Evolutionary conservation across 2,888 invertebrate species (phyloP), one percentile per base, ranked within the genome.

Genomic region (Cryptophagus acutangulus): DNA sequence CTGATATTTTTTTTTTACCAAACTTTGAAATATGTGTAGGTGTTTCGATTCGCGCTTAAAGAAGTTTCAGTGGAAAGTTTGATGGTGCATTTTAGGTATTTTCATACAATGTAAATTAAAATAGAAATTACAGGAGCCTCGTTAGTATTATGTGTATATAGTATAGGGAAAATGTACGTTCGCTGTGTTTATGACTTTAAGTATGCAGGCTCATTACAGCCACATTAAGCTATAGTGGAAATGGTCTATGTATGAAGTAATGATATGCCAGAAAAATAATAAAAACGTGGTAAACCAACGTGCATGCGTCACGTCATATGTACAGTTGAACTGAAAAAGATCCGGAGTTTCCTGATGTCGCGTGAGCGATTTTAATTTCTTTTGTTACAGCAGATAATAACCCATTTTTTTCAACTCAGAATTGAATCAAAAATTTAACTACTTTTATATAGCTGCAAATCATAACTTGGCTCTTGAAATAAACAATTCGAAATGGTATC

Each of bases 101-200:
- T n/a, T n/a, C n/a, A n/a, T n/a, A n/a, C n/a, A n/a, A n/a, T n/a
- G n/a, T n/a, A n/a, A 20, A 6, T 20, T 20, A 5, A 20, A 20
- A 20, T 20, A 6, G 20, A 20, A 20, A 20, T 20, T 20, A 20
- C 20, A 9, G 5, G 20, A 20, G 26, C 3, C 26, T 26, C 26
- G n/a, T 26, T 26, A 26, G 26, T 3, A n/a, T n/a, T n/a, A n/a
- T n/a, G n/a, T n/a, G n/a, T n/a, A n/a, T n/a, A n/a, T n/a, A n/a
- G n/a, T n/a, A n/a, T n/a, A n/a, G n/a, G n/a, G n/a, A n/a, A n/a
- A n/a, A n/a, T n/a, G 9, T 3, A 26, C 26, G 12, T 26, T 26
- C 12, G n/a, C 5, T n/a, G 26, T 31, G n/a, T 31, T 31, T 31
- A 31, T n/a, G 31, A 31, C 31, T 31, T 31, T 31, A 31, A 16